Base-by-base conservation (phyloP, 2,888 invertebrate genomes). In the Venusia cambrica region DNA sequence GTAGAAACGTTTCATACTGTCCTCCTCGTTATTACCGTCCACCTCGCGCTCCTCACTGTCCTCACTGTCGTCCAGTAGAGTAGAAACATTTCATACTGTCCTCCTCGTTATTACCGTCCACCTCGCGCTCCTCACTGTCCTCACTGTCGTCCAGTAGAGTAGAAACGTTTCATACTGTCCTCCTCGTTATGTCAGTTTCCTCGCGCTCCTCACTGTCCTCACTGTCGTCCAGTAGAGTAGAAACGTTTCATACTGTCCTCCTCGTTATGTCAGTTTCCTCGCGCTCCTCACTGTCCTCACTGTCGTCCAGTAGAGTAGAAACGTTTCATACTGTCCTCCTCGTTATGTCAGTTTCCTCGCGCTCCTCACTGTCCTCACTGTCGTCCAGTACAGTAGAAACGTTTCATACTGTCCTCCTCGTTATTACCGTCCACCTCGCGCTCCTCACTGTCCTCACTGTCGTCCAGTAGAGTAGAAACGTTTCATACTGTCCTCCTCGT, bases 251-350 rank as follows among this genome's bases (percentile, higher is more conserved):
- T 43, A 26, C 27, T 38, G 38, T 41, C 27, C 19, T 38, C 36
- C 43, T 28, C 26, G 10, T 29, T 37, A 32, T 22, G 32, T 21
- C n/a, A 19, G 32, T 30, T n/a, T n/a, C n/a, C n/a, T n/a, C n/a
- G n/a, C n/a, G n/a, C n/a, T n/a, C n/a, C n/a, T n/a, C n/a, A n/a
- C n/a, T n/a, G n/a, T n/a, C n/a, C n/a, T n/a, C n/a, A n/a, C 18
- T 29, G 39, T 12, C 5, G 19, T 29, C 10, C 26, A 18, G 38
- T 10, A 11, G 14, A 14, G 27, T n/a, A 42, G 29, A 5, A 22
- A 33, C 39, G 16, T 40, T 34, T 17, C 30, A 30, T 43, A 26
- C 27, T 38, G 38, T 41, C 27, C 19, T 38, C 36, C 43, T 28
- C 26, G 10, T 29, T 37, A 32, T 22, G 32, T 21, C n/a, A 19